These are phyloP conservation scores for Todus mexicanus DNA, from an alignment of 2,797 vertebrate species.

Conservation along the genomic window DNA sequence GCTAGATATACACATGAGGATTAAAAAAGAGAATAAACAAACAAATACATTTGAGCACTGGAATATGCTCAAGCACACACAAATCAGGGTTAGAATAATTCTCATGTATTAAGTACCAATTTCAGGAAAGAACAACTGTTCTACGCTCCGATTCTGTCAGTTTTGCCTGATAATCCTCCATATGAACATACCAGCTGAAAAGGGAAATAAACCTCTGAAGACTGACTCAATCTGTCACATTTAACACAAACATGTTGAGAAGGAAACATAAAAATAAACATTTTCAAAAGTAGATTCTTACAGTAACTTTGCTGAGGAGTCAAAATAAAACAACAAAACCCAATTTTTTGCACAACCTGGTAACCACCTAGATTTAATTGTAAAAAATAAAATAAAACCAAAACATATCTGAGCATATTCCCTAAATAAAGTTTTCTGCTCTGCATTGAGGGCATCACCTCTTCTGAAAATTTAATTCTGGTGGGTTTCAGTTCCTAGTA, in stretches of 20 bases:
- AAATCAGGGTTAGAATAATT: not conserved
- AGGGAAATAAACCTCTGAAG: not conserved
- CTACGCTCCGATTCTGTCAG: not conserved
- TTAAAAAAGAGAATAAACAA: not conserved
- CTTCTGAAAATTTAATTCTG: not conserved
- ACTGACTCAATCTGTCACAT: not conserved
- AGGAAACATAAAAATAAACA: not conserved
- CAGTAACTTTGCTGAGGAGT: not conserved
- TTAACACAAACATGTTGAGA: not conserved
- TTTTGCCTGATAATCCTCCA: not conserved
- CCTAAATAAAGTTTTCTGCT: not conserved
- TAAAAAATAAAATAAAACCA: not conserved
- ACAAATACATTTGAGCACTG: not conserved
- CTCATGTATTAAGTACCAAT: not conserved
- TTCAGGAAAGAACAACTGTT: slow-evolving; percentile 4
- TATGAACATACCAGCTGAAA: not conserved
- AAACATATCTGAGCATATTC: not conserved
- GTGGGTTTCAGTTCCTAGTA: not conserved
- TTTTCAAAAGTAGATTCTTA: not conserved
- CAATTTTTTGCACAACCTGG: not conserved
- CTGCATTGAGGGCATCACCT: not conserved
- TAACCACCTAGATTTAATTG: not conserved
- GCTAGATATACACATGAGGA: not conserved
- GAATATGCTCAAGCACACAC: not conserved
- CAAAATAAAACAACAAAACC: not conserved